Conservation (phyloP, 2,797 vertebrate species). For the Poeciliopsis infans region DNA sequence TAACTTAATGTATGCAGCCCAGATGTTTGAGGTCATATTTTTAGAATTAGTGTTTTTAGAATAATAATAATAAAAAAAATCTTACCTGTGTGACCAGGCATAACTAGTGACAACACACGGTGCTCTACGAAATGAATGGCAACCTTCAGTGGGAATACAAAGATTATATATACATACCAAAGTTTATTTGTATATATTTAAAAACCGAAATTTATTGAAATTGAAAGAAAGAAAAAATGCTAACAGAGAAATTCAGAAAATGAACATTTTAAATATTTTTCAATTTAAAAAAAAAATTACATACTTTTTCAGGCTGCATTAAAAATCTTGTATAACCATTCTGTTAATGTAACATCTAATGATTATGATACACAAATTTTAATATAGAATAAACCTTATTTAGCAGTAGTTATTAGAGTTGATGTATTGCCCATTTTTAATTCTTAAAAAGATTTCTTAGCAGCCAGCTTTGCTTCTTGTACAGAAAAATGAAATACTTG, state of each 20-base stretch:
- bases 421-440: neutral
- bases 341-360: neutral
- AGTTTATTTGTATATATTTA: neutral
- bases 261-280: neutral
- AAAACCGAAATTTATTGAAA: neutral
- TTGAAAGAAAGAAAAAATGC: neutral
- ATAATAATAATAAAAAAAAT: neutral
- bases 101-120: neutral
- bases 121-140: neutral
- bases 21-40: neutral
- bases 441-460: neutral
- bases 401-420: neutral
- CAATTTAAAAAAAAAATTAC: neutral
- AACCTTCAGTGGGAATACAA: neutral
- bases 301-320: neutral
- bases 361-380: neutral
- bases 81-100: neutral
- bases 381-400: neutral
- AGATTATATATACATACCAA: no score
- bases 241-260: neutral
- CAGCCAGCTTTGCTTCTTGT: neutral
- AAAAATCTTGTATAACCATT: neutral
- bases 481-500: neutral
- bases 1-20: neutral
- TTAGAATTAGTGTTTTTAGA: neutral